Evolutionary conservation across 2,113 vertebrate genomes (phyloP).

Genomic region (Atherinomorus stipes): DNA sequence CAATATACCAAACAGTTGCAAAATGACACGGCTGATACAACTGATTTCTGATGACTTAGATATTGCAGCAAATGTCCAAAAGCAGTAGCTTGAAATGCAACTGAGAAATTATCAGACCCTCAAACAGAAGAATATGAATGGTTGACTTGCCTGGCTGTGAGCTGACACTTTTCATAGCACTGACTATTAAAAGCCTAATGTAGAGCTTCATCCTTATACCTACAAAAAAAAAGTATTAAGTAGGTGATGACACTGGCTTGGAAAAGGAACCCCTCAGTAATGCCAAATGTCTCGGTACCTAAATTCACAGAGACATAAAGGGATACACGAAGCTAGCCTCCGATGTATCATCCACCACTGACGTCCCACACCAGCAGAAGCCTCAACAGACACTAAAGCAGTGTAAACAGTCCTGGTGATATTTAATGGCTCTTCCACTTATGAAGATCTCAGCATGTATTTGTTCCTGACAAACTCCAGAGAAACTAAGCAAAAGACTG

Average conservation of each 20-base stretch:
- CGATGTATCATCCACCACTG: constrained; percentile 48
- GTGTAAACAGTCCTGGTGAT: constrained; percentile 55
- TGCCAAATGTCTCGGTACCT: constrained; percentile 51
- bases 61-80: constrained; percentile 19
- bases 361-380: constrained; percentile 9
- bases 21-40: not conserved
- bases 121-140: constrained; percentile 28
- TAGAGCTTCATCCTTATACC: constrained; percentile 16
- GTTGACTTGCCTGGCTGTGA: constrained; percentile 41
- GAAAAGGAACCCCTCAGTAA: constrained; percentile 14
- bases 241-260: constrained; percentile 37
- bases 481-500: constrained; percentile 36
- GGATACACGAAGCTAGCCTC: constrained; percentile 20
- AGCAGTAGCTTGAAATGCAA: constrained; percentile 18
- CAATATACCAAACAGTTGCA: not conserved
- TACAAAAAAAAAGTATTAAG: constrained; percentile 22
- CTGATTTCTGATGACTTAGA: constrained; percentile 13
- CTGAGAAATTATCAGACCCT: constrained; percentile 36
- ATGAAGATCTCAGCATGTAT: constrained; percentile 41
- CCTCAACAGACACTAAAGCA: constrained; percentile 41
- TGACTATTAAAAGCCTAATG: constrained; percentile 14
- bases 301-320: constrained; percentile 15
- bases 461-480: constrained; percentile 29
- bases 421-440: constrained; percentile 61
- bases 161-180: constrained; percentile 17